Evolutionary conservation across 2,888 invertebrate species (phyloP).

Genomic region (Archips crataeganus): DNA sequence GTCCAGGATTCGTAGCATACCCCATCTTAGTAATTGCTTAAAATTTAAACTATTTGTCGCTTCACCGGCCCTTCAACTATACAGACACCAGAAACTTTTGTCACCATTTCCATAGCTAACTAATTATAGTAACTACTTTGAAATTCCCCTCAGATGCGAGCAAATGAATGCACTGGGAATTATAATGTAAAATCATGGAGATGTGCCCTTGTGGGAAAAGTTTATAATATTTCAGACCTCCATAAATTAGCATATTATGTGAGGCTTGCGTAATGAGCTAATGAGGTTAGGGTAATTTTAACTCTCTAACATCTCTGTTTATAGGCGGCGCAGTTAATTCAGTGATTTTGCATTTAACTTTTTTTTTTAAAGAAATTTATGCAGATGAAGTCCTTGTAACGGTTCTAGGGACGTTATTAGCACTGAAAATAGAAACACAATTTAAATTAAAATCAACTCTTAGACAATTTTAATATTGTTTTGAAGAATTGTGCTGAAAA

Average conservation of each 20-base stretch:
- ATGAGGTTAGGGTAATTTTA: slow-evolving; percentile 13
- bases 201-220: slow-evolving; percentile 2
- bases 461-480: too few relatives aligned
- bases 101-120: not conserved
- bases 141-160: not conserved
- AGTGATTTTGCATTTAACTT: too few relatives aligned
- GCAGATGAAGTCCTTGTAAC: too few relatives aligned
- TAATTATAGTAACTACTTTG: not conserved
- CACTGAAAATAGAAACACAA: too few relatives aligned
- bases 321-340: too few relatives aligned
- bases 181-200: slow-evolving; percentile 15
- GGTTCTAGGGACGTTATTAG: too few relatives aligned
- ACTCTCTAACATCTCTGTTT: not conserved
- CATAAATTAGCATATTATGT: slow-evolving; percentile 18
- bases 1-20: too few relatives aligned
- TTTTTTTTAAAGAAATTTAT: too few relatives aligned
- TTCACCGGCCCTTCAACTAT: not conserved
- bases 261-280: not conserved
- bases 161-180: slow-evolving; percentile 1
- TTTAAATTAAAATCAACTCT: too few relatives aligned
- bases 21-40: too few relatives aligned
- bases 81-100: not conserved
- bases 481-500: too few relatives aligned
- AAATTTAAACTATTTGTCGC: not conserved
- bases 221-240: slow-evolving; percentile 17